Base-by-base conservation (phyloP, 2,888 invertebrate genomes). In the Limnephilus marmoratus region DNA sequence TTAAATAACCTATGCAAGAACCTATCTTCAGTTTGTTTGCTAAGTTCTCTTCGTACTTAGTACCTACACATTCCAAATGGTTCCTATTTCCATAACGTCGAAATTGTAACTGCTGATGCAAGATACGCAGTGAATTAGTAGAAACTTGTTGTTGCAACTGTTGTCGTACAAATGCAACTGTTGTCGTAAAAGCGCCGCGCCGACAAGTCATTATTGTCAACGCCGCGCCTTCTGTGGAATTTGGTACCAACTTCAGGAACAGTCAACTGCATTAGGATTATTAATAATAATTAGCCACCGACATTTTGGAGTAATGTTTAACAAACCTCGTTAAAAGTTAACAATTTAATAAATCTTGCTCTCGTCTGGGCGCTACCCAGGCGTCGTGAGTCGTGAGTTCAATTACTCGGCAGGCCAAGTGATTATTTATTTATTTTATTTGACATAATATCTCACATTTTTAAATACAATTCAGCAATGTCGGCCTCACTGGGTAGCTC, bases 31-130 rank as follows among this genome's bases (percentile, higher is more conserved):
- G 83, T 5, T 83, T 18, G 37, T 83, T 37, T 37, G 83, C 24
- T 24, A 83, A 37, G 37, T 34, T 41, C 5, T 18, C 83, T 11
- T 68, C 83, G 9, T 37, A 68, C 68, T 68, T 68, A 53, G 24
- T n/a, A n/a, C n/a, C n/a, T 68, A 83, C 5, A 37, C 37, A 34
- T 2, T 24, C 37, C 5, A 15, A 90, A 93, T 91, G 85, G 92
- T 85, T 9, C 68, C 91, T 81, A 92, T 92, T 93, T 92, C 93
- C 93, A 91, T 92, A 92, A 93, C 91, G 93, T 92, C 93, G 92
- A 90, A 92, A 93, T 92, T 92, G 93, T 91, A 93, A 93, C 93
- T 92, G 90, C 92, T 81, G 91, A 93, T 93, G 86, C 90, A 81
- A 92, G 91, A 93, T 93, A 92, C 87, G 53, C 68, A 49, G 87